Evolutionary conservation across 2,797 vertebrate species (phyloP).

Genomic region (Mus caroli): DNA sequence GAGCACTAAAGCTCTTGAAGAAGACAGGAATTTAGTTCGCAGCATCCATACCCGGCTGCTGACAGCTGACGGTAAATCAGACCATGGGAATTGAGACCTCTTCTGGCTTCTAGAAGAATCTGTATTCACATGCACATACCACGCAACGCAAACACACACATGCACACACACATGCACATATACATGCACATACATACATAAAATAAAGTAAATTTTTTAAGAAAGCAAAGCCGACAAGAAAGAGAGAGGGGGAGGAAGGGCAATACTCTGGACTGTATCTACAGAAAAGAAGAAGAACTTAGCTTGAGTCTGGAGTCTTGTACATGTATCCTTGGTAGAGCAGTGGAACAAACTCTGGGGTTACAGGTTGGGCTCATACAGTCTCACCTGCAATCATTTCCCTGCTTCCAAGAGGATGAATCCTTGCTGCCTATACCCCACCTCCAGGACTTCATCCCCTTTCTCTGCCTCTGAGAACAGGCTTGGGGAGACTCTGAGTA

Average conservation of each 20-base stretch:
- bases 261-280: not conserved
- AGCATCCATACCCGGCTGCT: not conserved
- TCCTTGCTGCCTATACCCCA: fast-evolving
- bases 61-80: not conserved
- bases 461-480: not conserved
- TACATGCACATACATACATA: not conserved
- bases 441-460: too few species aligned
- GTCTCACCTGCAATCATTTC: not conserved
- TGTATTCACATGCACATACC: not conserved
- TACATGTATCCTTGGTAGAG: fast-evolving
- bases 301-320: not conserved
- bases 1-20: not conserved
- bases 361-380: not conserved
- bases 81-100: not conserved
- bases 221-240: not conserved
- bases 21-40: too few species aligned
- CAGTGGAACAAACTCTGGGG: fast-evolving
- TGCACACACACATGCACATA: not conserved
- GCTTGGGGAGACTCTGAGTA: not conserved
- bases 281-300: not conserved
- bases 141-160: not conserved
- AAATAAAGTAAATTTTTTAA: not conserved
- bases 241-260: not conserved
- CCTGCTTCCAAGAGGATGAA: not conserved
- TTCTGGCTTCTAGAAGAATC: not conserved